Evolutionary conservation across 23 tunicate species (phyloP).

Genomic region (Botrylloides violaceus): DNA sequence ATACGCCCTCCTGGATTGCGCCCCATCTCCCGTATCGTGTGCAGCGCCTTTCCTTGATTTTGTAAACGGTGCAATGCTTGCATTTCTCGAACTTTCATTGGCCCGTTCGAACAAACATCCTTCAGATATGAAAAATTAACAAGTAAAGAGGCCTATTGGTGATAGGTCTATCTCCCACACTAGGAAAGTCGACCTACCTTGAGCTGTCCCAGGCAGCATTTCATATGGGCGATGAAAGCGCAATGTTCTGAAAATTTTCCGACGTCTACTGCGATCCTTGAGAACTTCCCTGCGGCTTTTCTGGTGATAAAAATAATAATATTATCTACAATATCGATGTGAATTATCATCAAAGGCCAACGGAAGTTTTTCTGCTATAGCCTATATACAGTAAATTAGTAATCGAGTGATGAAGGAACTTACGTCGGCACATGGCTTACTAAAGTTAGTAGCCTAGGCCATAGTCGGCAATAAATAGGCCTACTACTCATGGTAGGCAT

Average conservation of each 20-base stretch:
- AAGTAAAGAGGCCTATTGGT: not conserved
- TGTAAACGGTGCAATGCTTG: constrained; percentile 46
- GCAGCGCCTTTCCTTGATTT: constrained; percentile 41
- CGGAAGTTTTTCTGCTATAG: too few relatives aligned
- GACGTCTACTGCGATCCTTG: not conserved
- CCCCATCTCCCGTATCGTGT: constrained; percentile 24
- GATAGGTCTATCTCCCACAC: not conserved
- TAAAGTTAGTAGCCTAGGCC: too few relatives aligned
- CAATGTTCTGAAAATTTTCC: not conserved
- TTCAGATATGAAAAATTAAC: not conserved
- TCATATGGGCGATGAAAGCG: not conserved
- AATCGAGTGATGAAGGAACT: too few relatives aligned
- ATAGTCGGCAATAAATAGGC: too few relatives aligned
- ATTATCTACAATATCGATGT: too few relatives aligned
- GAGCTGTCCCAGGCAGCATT: not conserved
- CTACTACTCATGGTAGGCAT: too few relatives aligned
- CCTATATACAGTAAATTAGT: too few relatives aligned
- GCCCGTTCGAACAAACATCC: constrained; percentile 70
- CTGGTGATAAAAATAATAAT: too few relatives aligned
- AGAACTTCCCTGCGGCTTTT: not conserved
- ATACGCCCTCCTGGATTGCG: constrained; percentile 22
- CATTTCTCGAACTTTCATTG: constrained; percentile 56
- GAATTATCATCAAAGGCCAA: too few relatives aligned
- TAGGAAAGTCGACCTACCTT: not conserved
- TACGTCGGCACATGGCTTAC: too few relatives aligned